Evolutionary conservation across 2,888 invertebrate genomes (phyloP), one percentile per base, ranked within the genome.

Genomic region (Pseudococcus jackbeardsleyi): DNA sequence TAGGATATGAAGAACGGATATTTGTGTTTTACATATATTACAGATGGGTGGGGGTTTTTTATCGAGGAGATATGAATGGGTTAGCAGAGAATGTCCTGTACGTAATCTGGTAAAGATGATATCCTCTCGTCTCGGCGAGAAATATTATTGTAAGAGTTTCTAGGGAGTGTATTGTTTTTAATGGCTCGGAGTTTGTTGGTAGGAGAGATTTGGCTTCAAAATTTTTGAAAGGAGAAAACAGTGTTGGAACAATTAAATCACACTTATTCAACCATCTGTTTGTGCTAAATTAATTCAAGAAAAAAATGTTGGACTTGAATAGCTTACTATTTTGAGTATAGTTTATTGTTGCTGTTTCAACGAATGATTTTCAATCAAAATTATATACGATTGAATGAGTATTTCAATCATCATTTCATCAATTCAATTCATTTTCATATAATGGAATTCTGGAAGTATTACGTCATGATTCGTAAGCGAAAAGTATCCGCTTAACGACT

Each of bases 301-400:
- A 8, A 54, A 50, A 54, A 54, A n/a, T 50, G 12, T 15, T 15
- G 15, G 15, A 50, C 50, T 50, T 12, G 9, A 4, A n/a, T 59
- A 6, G 12, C 17, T 3, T n/a, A n/a, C 0, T 22, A 64, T 22
- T 64, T 22, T 9, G 64, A 64, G 15, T 54, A 54, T 3, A 54
- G n/a, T n/a, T 7, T n/a, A 54, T 77, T 77, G 33, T 77, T 39
- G 12, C 11, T 11, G 46, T 82, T 82, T 82, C 11, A 82, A 82
- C 19, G 79, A 82, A 82, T 82, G 79, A 82, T 82, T 82, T 82
- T 42, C 42, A 6, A 42, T 42, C 46, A 82, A n/a, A n/a, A n/a
- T n/a, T n/a, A 46, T 82, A 19, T 11, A 64, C 22, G 12, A 64
- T 6, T 50, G 15, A 59, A 22, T 12, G 22, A 64, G 64, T 9